Evolutionary conservation across 2,888 invertebrate species (phyloP).

Genomic region (Phengaris arion): DNA sequence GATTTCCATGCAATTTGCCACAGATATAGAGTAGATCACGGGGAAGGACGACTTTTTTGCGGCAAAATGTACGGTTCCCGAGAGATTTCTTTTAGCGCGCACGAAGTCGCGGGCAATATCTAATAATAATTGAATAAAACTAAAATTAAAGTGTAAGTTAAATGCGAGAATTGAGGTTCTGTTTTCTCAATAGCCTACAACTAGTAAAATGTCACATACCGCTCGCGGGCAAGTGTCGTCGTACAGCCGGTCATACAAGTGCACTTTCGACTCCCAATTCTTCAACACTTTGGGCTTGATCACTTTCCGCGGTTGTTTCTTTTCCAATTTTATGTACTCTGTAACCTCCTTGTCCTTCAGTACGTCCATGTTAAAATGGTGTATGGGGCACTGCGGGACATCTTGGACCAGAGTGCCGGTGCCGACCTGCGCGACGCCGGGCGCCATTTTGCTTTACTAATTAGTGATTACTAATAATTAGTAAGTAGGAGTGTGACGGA

Average conservation of each 20-base stretch:
- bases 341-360: conserved; percentile 35
- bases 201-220: conserved; percentile 50
- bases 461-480: conserved; percentile 32
- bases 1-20: too few species aligned
- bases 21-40: too few species aligned
- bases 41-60: too few species aligned
- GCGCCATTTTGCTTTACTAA: conserved; percentile 55
- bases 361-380: conserved; percentile 42
- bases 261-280: conserved; percentile 60
- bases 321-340: conserved; percentile 43
- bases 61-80: too few species aligned
- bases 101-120: too few species aligned
- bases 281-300: conserved; percentile 65
- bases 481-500: conserved; percentile 45
- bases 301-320: conserved; percentile 53
- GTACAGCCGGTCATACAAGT: conserved; percentile 67
- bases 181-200: too few species aligned
- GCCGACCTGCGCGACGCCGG: conserved; percentile 61
- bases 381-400: conserved; percentile 51
- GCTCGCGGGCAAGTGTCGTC: conserved; percentile 60
- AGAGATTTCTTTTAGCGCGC: too few species aligned
- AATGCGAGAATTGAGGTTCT: too few species aligned
- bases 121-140: too few species aligned
- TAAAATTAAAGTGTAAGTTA: too few species aligned
- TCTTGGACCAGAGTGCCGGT: conserved; percentile 48